Conservation (phyloP, 23 tunicate genomes). For the Ascidia mentula region DNA sequence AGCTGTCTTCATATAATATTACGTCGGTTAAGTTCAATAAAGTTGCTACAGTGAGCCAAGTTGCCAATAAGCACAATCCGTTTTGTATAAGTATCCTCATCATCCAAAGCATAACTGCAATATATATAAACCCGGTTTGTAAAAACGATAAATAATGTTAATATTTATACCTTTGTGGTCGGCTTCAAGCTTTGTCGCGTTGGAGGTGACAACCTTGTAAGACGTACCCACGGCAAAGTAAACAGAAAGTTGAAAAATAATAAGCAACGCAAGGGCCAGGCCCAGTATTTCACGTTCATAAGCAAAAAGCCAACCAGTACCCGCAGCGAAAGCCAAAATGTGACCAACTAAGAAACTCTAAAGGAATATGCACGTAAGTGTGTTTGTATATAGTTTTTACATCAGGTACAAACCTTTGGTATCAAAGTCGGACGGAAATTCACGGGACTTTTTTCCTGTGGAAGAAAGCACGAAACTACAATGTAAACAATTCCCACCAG, state of each 20-base stretch:
- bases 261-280: constrained; percentile 37
- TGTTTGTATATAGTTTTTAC: neutral
- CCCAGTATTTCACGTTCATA: constrained; percentile 72
- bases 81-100: constrained; percentile 50
- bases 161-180: neutral
- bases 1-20: constrained; percentile 53
- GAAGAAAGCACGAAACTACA: constrained; percentile 45
- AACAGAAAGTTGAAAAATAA: constrained; percentile 19
- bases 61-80: constrained; percentile 45
- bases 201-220: constrained; percentile 48
- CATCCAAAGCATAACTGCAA: constrained; percentile 38
- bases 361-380: neutral
- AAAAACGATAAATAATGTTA: too few species aligned
- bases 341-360: constrained; percentile 51
- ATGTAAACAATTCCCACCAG: constrained; percentile 42
- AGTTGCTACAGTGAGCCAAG: constrained; percentile 55
- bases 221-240: constrained; percentile 55
- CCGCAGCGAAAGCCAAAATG: constrained; percentile 22
- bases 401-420: constrained; percentile 14
- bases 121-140: neutral
- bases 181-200: neutral
- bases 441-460: constrained; percentile 54
- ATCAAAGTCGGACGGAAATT: constrained; percentile 33
- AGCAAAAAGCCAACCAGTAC: constrained; percentile 72
- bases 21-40: constrained; percentile 39